Evolutionary conservation across 2,888 invertebrate genomes (phyloP), one percentile per base, ranked within the genome.

Genomic region (Metalampra italica): DNA sequence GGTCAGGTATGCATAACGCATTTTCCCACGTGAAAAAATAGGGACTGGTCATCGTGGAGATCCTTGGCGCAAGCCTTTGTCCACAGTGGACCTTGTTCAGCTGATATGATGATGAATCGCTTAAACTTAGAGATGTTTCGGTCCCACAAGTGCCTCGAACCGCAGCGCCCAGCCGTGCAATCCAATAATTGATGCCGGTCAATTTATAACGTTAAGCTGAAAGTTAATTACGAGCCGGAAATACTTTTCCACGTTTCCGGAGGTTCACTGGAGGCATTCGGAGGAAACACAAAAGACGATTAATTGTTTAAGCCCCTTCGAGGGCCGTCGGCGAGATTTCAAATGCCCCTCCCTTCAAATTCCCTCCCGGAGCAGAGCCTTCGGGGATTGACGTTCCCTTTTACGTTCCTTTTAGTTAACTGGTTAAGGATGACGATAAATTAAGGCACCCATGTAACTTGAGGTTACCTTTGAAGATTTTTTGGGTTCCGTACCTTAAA

Each of bases 331-430:
- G 36, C 34, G 30, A 38, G 47, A 50, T 55, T 46, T 53, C 51
- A 51, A 51, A 53, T 50, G 49, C 49, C 47, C 22, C 45, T 45
- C 46, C 47, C 49, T 48, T n/a, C n/a, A n/a, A n/a, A n/a, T n/a
- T n/a, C n/a, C n/a, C n/a, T n/a, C n/a, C 32, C 12, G 32, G 43
- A 22, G 12, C 39, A 36, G 47, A 47, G 49, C 54, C 45, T 50
- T 38, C 50, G 54, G 55, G 62, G 66, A 72, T 75, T 67, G 39
- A 14, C 39, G 14, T 22, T 22, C 22, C 5, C 3, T 22, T 22
- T 2, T 22, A 22, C 22, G 3, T 22, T 22, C 22, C 22, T 22
- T 22, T 22, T 22, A 3, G 22, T 22, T 22, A 22, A 22, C 22
- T 22, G 22, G 22, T 22, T 22, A 22, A 22, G 22, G 5, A 22